A percentile compares a stretch with the other conserved stretches of the same genome.
Evolutionary conservation across 2,113 vertebrate genomes (phyloP).

Genomic region (Ictalurus furcatus): DNA sequence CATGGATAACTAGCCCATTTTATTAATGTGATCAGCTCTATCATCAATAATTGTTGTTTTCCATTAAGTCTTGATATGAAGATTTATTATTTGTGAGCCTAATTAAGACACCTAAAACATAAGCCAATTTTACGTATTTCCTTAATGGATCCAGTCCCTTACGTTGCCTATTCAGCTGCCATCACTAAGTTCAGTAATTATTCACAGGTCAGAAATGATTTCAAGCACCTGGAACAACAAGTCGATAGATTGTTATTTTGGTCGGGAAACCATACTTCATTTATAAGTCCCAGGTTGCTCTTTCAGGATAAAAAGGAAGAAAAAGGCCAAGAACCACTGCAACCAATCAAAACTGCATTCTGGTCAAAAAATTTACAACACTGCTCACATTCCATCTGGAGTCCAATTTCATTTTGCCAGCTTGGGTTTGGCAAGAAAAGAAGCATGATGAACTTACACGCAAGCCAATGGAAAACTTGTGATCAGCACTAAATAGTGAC

Average conservation of each 20-base stretch:
- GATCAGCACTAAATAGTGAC: slow-evolving; percentile 54
- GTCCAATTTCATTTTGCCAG: slow-evolving; percentile 64
- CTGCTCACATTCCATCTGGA: slow-evolving; percentile 60
- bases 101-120: slow-evolving; percentile 55
- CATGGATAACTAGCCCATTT: neutral
- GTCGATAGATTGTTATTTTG: slow-evolving; percentile 65
- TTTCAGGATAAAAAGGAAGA: slow-evolving; percentile 59
- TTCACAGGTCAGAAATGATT: slow-evolving; percentile 67
- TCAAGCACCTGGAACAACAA: slow-evolving; percentile 74
- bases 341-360: slow-evolving; percentile 70
- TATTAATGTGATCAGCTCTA: neutral
- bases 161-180: slow-evolving; percentile 43
- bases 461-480: slow-evolving; percentile 51
- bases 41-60: slow-evolving; percentile 16
- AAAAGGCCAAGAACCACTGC: slow-evolving; percentile 66
- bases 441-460: slow-evolving; percentile 44
- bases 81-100: slow-evolving; percentile 37
- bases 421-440: slow-evolving; percentile 61
- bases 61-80: neutral
- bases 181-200: slow-evolving; percentile 63
- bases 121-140: slow-evolving; percentile 32
- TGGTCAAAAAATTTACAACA: slow-evolving; percentile 63
- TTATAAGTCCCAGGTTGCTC: slow-evolving; percentile 69
- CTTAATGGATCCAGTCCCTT: slow-evolving; percentile 46
- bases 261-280: slow-evolving; percentile 64